Percentiles rank a stretch among this genome's conserved stretches.
phyloP scores from a whole-genome alignment of 2,113 vertebrate species.

The Apodemus sylvaticus region DNA sequence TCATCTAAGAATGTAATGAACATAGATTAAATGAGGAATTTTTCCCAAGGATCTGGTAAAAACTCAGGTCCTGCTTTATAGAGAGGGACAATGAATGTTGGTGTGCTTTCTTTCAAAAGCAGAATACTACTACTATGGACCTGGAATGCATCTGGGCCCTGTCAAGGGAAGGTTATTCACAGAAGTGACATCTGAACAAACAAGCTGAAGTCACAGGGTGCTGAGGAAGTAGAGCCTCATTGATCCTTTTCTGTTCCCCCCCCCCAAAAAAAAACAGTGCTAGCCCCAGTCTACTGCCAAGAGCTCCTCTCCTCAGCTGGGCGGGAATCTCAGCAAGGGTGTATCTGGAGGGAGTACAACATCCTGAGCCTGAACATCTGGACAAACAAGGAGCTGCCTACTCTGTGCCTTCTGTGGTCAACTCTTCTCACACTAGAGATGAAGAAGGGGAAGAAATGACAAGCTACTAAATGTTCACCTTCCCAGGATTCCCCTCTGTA shows the following conservation, averaged over 20 bases:
- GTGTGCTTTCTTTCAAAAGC: background rate
- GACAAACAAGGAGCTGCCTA: background rate
- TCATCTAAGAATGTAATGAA: background rate
- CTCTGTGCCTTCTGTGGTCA: background rate
- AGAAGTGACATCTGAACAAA: conserved; percentile 70
- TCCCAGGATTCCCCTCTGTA: background rate
- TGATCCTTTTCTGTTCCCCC: conserved; percentile 39
- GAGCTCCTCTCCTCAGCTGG: background rate
- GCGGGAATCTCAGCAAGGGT: background rate
- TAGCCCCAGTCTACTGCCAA: background rate
- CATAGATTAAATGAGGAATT: background rate
- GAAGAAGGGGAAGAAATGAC: background rate
- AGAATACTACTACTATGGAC: background rate
- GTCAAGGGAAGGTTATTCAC: conserved; percentile 31
- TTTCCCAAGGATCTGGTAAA: background rate
- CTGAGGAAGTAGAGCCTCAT: background rate
- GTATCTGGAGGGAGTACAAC: background rate
- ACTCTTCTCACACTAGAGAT: background rate
- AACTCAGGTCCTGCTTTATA: conserved; percentile 6
- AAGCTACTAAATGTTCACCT: background rate
- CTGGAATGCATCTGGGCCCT: background rate
- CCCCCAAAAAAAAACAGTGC: conserved; percentile 40
- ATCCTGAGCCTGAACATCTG: conserved; percentile 12
- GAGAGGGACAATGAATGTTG: background rate
- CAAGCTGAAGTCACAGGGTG: conserved; percentile 46